phyloP scores from a whole-genome alignment of 2,888 invertebrate genomes.

The Pycnomerus fuliginosus region DNA sequence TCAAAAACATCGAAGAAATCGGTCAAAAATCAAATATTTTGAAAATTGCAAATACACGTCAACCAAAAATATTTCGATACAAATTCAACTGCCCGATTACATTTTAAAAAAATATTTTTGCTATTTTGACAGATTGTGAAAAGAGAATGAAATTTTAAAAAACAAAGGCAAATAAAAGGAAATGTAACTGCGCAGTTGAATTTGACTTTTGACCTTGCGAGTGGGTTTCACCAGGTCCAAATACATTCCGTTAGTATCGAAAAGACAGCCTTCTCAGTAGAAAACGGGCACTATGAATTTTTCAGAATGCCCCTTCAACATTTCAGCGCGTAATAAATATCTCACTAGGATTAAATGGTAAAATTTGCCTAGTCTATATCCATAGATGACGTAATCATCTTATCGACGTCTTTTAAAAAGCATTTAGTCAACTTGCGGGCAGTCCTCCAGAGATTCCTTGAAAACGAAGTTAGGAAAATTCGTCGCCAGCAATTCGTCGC shows the following conservation, averaged over 20 bases:
- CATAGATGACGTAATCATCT: constrained; percentile 26
- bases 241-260: constrained; percentile 15
- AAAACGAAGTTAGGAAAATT: too few species aligned
- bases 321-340: constrained; percentile 20
- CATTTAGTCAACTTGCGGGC: constrained; percentile 1
- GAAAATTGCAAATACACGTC: too few species aligned
- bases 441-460: constrained; percentile 5
- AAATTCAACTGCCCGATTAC: too few species aligned
- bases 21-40: too few species aligned
- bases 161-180: too few species aligned
- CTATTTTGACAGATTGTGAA: too few species aligned
- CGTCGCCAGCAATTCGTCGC: too few species aligned
- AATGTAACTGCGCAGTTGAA: too few species aligned
- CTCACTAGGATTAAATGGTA: constrained; percentile 11
- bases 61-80: too few species aligned
- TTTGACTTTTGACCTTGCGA: constrained; percentile 1
- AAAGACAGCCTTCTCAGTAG: constrained; percentile 26
- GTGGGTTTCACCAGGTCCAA: constrained; percentile 27
- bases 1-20: too few species aligned
- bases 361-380: constrained; percentile 22
- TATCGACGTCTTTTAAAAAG: constrained; percentile 5
- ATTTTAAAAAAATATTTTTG: too few species aligned
- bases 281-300: constrained; percentile 27
- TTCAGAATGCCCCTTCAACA: constrained; percentile 23
- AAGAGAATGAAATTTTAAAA: too few species aligned